Conservation (phyloP, 2,888 invertebrate genomes). For the Heliconius ethilla region DNA sequence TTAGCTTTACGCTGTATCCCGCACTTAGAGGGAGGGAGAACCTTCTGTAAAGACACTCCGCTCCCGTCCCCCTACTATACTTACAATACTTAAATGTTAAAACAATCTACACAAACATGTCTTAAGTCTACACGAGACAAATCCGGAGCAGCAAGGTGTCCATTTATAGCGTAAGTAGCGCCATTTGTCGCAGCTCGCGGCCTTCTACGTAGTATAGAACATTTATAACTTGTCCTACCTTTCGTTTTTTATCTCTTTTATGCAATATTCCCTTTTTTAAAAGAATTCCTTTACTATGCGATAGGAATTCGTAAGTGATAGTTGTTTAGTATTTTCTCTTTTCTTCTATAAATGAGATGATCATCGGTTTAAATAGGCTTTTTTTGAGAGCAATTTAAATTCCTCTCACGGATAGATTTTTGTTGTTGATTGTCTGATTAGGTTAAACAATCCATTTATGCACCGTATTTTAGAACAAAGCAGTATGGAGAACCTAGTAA, state of each 20-base stretch:
- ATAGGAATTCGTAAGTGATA: background rate
- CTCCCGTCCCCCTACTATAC: too few species aligned
- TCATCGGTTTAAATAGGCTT: background rate
- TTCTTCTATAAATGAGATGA: background rate
- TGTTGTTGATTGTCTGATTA: too few species aligned
- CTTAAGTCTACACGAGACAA: constrained; percentile 5
- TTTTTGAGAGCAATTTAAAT: too few species aligned
- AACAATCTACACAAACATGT: background rate
- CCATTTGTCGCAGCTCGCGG: constrained; percentile 25
- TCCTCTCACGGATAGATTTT: too few species aligned
- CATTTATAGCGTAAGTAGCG: constrained; percentile 35
- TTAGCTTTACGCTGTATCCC: too few species aligned
- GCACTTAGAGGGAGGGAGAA: too few species aligned
- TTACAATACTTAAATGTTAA: too few species aligned
- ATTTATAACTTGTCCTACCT: constrained; percentile 10
- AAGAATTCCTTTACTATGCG: constrained; percentile 3
- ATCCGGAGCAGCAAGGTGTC: background rate
- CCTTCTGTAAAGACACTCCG: too few species aligned
- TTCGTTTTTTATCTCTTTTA: constrained; percentile 18
- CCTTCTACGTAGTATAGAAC: constrained; percentile 33
- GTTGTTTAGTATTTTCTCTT: background rate
- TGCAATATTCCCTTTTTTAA: constrained; percentile 10
- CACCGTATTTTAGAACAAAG: too few species aligned
- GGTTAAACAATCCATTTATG: too few species aligned
- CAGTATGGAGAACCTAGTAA: too few species aligned